Evolutionary conservation across 2,113 vertebrate species (phyloP).

Genomic region (Anolis carolinensis): DNA sequence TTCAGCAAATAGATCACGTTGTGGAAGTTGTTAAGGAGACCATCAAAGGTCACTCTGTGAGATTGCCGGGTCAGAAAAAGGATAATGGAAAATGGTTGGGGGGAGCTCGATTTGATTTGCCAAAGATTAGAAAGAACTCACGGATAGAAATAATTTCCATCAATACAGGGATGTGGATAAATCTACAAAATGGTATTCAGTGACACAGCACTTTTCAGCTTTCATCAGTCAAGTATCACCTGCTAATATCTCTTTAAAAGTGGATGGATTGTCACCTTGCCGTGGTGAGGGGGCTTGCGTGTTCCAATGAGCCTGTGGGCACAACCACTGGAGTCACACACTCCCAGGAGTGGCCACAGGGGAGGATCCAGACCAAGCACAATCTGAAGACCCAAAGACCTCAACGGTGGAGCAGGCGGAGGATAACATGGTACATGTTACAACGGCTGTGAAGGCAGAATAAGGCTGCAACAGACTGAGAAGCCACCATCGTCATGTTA

Average conservation of each 20-base stretch:
- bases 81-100: constrained; percentile 91
- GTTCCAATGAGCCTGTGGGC: too few species aligned
- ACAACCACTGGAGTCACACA: too few species aligned
- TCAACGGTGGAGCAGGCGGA: too few species aligned
- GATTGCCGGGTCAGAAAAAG: constrained; percentile 96
- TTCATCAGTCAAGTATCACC: neutral
- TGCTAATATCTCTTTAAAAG: neutral
- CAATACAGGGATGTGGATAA: constrained; percentile 96
- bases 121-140: constrained; percentile 98
- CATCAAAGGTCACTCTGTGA: constrained; percentile 95
- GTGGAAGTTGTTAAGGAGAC: constrained; percentile 93
- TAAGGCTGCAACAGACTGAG: too few species aligned
- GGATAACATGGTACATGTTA: too few species aligned
- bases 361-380: too few species aligned
- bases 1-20: constrained; percentile 91
- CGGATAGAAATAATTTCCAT: constrained; percentile 99
- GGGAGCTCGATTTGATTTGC: constrained; percentile 93
- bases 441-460: too few species aligned
- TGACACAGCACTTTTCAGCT: neutral
- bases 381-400: too few species aligned
- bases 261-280: too few species aligned
- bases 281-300: too few species aligned
- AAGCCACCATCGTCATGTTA: too few species aligned
- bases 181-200: neutral
- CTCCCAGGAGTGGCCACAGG: too few species aligned